Conservation (phyloP, 35 echinoderm and acorn worm genomes). For the Amphiura filiformis region DNA sequence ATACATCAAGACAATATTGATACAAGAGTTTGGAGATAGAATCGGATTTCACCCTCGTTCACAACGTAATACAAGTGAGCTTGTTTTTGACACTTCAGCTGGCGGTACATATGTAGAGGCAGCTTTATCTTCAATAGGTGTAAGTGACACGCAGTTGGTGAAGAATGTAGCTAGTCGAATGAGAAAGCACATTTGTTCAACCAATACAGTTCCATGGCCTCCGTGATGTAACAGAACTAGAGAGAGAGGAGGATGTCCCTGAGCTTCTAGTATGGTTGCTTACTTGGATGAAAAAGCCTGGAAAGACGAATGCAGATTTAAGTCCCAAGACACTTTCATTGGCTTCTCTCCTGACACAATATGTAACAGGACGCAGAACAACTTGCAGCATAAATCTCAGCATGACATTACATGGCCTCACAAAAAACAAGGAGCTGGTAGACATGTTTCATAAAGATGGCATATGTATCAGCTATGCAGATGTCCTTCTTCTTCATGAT, state of each 20-base stretch:
- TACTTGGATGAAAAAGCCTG: slow-evolving; percentile 52
- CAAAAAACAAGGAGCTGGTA: slow-evolving; percentile 22
- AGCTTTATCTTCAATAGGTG: slow-evolving; percentile 19
- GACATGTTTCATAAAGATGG: slow-evolving; percentile 22
- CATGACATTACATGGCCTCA: slow-evolving; percentile 24
- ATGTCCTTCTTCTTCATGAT: slow-evolving; percentile 17
- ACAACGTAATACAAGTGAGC: slow-evolving; percentile 23
- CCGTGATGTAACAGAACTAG: slow-evolving; percentile 37
- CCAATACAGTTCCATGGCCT: slow-evolving; percentile 44
- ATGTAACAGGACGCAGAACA: slow-evolving; percentile 7
- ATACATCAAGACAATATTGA: slow-evolving; percentile 50
- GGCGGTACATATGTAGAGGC: slow-evolving; percentile 36
- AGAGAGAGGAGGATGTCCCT: slow-evolving; percentile 25
- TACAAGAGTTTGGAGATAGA: slow-evolving; percentile 33
- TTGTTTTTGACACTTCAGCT: slow-evolving; percentile 28
- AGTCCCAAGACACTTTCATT: slow-evolving; percentile 23
- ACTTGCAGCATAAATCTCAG: not conserved
- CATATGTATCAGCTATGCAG: slow-evolving; percentile 41
- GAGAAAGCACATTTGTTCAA: slow-evolving; percentile 29
- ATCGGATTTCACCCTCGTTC: slow-evolving; percentile 17
- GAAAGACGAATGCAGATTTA: slow-evolving; percentile 10
- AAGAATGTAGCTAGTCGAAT: slow-evolving; percentile 26
- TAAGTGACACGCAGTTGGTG: slow-evolving; percentile 40
- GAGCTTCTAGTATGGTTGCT: slow-evolving; percentile 44
- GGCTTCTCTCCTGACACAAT: slow-evolving; percentile 19